These are phyloP conservation scores for Hoplostethus mediterraneus DNA, from an alignment of 2,797 vertebrate species.

Conservation along the genomic window DNA sequence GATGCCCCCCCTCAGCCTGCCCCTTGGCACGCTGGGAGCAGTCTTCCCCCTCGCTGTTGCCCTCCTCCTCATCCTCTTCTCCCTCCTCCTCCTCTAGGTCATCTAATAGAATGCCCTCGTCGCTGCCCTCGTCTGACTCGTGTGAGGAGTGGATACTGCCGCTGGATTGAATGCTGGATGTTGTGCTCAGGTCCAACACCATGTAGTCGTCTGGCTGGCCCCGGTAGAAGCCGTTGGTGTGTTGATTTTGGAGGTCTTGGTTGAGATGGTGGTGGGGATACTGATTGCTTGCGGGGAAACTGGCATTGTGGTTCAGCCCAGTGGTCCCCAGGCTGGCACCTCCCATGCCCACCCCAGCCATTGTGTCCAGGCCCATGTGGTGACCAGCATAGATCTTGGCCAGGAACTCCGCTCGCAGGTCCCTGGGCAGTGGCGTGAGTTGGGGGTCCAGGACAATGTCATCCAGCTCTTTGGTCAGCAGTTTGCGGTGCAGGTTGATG, in stretches of 20 bases:
- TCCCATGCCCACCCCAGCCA: conserved; percentile 87
- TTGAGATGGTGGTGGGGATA: conserved; percentile 81
- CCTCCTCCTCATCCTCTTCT: conserved; percentile 76
- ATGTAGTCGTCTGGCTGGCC: conserved; percentile 92
- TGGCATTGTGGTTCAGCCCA: conserved; percentile 87
- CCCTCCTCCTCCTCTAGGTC: conserved; percentile 88
- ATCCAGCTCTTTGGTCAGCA: conserved; percentile 99
- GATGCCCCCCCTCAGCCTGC: conserved; percentile 72
- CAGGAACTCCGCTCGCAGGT: conserved; percentile 90
- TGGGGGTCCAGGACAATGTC: conserved; percentile 94
- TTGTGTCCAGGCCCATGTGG: conserved; percentile 93
- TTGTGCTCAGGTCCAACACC: conserved; percentile 97
- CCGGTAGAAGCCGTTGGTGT: conserved; percentile 91
- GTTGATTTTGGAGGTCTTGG: conserved; percentile 69
- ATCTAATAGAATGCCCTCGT: conserved; percentile 96
- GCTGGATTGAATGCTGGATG: conserved; percentile 96
- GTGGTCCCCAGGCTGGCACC: conserved; percentile 85
- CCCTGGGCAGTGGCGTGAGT: conserved; percentile 85
- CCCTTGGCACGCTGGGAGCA: conserved; percentile 85
- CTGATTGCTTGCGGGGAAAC: conserved; percentile 89
- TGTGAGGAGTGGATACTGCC: conserved; percentile 96
- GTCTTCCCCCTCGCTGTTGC: conserved; percentile 93
- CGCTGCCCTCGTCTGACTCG: conserved; percentile 96
- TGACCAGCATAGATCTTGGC: conserved; percentile 93
- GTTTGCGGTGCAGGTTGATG: conserved; percentile 99